phyloP scores from a whole-genome alignment of 2,888 invertebrate genomes.

The Callimorpha dominula region DNA sequence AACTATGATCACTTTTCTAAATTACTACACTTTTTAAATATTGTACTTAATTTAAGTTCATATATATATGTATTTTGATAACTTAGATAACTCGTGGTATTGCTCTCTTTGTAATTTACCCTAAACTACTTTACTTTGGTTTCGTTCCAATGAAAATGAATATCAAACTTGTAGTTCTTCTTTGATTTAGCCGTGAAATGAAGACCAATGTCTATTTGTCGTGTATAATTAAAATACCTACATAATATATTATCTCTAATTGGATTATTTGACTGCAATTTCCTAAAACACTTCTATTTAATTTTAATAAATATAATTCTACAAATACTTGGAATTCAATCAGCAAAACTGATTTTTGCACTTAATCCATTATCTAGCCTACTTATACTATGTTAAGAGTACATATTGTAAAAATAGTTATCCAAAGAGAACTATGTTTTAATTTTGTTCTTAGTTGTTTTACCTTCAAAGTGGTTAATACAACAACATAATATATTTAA shows the following conservation, averaged over 20 bases:
- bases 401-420: no score
- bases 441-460: no score
- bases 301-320: slow-evolving; percentile 24
- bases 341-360: no score
- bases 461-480: no score
- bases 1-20: not conserved
- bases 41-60: not conserved
- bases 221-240: not conserved
- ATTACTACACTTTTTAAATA: not conserved
- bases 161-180: slow-evolving; percentile 38
- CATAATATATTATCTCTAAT: slow-evolving; percentile 20
- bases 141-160: slow-evolving; percentile 31
- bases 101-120: slow-evolving; percentile 18
- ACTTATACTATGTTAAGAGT: no score
- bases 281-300: slow-evolving; percentile 17
- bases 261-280: slow-evolving; percentile 18
- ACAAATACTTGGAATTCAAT: no score
- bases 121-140: slow-evolving; percentile 15
- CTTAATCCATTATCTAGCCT: no score
- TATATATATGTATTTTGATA: not conserved
- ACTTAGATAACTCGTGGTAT: not conserved
- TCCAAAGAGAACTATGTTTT: no score
- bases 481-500: not conserved
- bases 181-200: slow-evolving; percentile 27
- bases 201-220: slow-evolving; percentile 16